Conservation (phyloP, 2,113 vertebrate genomes). For the Spea bombifrons region DNA sequence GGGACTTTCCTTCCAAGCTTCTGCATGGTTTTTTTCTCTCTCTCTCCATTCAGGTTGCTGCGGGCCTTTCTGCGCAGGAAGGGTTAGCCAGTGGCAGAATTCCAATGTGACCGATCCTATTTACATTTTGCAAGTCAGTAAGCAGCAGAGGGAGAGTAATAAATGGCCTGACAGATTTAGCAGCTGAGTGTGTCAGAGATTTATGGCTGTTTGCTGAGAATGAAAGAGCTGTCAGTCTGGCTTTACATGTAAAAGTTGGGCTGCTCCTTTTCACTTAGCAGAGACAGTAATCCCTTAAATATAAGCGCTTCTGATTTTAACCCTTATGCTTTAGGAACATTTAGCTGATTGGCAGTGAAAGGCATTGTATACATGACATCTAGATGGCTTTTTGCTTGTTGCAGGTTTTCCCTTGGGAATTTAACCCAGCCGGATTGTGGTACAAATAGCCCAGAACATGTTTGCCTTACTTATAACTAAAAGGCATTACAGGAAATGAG, state of each 20-base stretch:
- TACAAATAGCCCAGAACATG: too few relatives aligned
- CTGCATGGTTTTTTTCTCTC: too few relatives aligned
- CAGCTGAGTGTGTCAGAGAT: conserved; percentile 16
- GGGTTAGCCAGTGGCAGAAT: background rate
- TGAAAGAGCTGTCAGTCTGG: conserved; percentile 9
- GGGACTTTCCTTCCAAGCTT: too few relatives aligned
- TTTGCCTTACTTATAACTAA: too few relatives aligned
- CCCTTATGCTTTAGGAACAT: background rate
- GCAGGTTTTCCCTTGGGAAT: too few relatives aligned
- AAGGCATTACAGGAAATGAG: too few relatives aligned
- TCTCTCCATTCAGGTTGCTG: background rate
- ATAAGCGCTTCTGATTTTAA: background rate
- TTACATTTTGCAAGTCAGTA: background rate
- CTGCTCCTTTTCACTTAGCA: background rate
- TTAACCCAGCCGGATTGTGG: too few relatives aligned
- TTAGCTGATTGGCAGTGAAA: too few relatives aligned
- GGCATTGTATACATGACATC: too few relatives aligned
- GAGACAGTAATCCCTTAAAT: background rate
- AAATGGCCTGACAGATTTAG: conserved; percentile 3
- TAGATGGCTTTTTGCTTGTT: too few relatives aligned
- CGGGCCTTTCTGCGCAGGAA: background rate
- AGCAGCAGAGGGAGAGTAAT: background rate
- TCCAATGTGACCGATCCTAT: conserved; percentile 1
- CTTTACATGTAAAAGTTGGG: background rate
- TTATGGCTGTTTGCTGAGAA: conserved; percentile 6